Conservation (phyloP, 2,797 vertebrate species). For the Agapornis canus region DNA sequence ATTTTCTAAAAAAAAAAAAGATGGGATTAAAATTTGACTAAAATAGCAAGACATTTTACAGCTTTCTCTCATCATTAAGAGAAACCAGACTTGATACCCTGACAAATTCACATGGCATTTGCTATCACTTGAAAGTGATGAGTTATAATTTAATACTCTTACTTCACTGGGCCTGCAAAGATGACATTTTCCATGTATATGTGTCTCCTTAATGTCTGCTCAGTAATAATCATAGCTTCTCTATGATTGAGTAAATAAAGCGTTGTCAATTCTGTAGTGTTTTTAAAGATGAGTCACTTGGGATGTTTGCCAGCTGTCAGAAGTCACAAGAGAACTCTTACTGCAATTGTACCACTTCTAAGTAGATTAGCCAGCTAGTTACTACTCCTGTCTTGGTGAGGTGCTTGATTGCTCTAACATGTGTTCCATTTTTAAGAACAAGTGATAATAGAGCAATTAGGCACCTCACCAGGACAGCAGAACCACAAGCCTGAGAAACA, state of each 20-base stretch:
- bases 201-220: neutral
- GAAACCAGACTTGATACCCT: neutral
- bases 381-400: neutral
- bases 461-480: neutral
- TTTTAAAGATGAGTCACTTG: neutral
- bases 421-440: neutral
- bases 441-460: neutral
- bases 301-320: neutral
- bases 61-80: neutral
- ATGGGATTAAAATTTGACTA: neutral
- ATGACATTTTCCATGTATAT: neutral
- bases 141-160: neutral
- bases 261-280: neutral
- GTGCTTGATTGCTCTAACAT: neutral
- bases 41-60: neutral
- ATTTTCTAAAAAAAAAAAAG: neutral
- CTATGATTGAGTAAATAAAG: conserved; percentile 5
- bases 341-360: neutral
- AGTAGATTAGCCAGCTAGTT: neutral
- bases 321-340: neutral
- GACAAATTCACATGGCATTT: conserved; percentile 8
- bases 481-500: neutral
- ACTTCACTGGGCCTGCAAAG: neutral
- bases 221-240: neutral
- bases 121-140: neutral